Evolutionary conservation across 2,113 vertebrate species (phyloP).

Genomic region (Nothobranchius furzeri): DNA sequence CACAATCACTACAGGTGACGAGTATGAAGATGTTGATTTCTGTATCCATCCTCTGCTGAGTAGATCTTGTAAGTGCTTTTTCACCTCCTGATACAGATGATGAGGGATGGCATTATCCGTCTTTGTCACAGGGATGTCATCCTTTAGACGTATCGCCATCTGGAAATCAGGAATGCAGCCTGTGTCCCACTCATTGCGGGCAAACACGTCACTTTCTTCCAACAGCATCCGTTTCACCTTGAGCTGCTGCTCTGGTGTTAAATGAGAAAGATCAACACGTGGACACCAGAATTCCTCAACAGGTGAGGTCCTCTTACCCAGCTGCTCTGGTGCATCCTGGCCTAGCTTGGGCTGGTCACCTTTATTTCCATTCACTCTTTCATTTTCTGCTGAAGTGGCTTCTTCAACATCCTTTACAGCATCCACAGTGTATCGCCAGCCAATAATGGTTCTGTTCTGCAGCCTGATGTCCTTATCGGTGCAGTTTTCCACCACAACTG

Average conservation of each 20-base stretch:
- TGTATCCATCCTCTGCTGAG: neutral
- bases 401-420: neutral
- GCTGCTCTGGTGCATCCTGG: neutral
- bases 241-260: neutral
- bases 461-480: neutral
- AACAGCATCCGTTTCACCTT: neutral
- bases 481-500: neutral
- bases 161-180: neutral
- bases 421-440: neutral
- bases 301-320: neutral
- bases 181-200: neutral
- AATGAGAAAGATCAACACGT: conserved; percentile 3
- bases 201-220: neutral
- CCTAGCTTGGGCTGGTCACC: neutral
- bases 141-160: neutral
- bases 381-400: neutral
- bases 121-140: neutral
- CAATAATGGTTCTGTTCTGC: neutral
- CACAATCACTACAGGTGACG: no score
- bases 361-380: neutral
- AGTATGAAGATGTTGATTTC: no score
- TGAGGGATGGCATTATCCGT: neutral
- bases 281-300: neutral
- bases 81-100: neutral
- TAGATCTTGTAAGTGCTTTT: neutral